Conservation (phyloP, 2,888 invertebrate species). For the Amaurobius ferox region DNA sequence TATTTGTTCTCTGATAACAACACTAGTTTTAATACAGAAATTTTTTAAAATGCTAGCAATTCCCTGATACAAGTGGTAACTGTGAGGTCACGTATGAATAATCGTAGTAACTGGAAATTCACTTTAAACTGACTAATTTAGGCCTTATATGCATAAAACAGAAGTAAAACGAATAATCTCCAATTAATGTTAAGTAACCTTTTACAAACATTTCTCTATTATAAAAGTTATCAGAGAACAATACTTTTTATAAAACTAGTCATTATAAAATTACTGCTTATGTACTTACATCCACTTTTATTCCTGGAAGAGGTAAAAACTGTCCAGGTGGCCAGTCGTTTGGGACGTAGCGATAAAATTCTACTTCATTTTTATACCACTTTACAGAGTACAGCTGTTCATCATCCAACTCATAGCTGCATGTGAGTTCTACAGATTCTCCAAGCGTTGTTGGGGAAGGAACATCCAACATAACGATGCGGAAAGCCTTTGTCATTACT, state of each 20-base stretch:
- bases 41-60: no score
- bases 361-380: slow-evolving; percentile 94
- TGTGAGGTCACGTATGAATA: no score
- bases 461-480: slow-evolving; percentile 87
- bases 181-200: no score
- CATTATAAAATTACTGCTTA: neutral
- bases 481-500: slow-evolving; percentile 78
- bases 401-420: slow-evolving; percentile 89
- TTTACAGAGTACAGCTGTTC: slow-evolving; percentile 92
- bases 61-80: no score
- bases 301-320: slow-evolving; percentile 87
- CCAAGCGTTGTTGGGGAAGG: slow-evolving; percentile 89
- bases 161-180: no score
- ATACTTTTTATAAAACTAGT: neutral
- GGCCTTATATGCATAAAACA: no score
- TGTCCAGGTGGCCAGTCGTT: slow-evolving; percentile 88
- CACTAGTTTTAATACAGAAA: no score
- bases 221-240: neutral
- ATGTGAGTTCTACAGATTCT: slow-evolving; percentile 86
- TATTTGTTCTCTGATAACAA: no score
- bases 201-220: no score
- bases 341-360: slow-evolving; percentile 91
- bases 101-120: no score
- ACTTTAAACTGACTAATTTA: no score
- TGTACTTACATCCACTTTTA: slow-evolving; percentile 89